phyloP scores from a whole-genome alignment of 1,140 invertebrate genomes.

The Caenorhabditis briggsae region DNA sequence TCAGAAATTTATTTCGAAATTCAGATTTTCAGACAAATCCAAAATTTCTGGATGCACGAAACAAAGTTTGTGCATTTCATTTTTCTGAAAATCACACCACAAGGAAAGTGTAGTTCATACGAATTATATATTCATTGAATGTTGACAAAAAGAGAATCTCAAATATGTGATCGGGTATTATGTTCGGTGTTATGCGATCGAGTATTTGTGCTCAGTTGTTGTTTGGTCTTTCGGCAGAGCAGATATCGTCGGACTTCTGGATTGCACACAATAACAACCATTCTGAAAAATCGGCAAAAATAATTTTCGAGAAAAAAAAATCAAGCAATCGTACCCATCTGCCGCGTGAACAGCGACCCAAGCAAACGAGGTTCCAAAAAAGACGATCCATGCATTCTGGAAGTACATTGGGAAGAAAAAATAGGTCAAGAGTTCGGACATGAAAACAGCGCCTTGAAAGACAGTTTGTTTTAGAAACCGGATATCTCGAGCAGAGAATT shows the following conservation, averaged over 20 bases:
- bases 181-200: too few species aligned
- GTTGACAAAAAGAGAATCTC: too few species aligned
- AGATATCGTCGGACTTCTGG: not conserved
- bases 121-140: too few species aligned
- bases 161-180: too few species aligned
- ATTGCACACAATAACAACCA: not conserved
- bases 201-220: not conserved
- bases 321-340: not conserved
- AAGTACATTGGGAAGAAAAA: conserved; percentile 2
- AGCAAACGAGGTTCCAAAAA: not conserved
- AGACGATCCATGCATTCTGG: not conserved
- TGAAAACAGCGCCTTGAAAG: not conserved
- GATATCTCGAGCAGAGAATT: not conserved
- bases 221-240: not conserved
- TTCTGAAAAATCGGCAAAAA: not conserved
- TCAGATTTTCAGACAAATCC: too few species aligned
- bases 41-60: too few species aligned
- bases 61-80: too few species aligned
- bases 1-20: too few species aligned
- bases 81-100: too few species aligned
- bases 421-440: not conserved
- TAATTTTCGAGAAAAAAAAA: not conserved
- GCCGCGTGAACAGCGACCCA: conserved; percentile 9
- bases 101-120: too few species aligned
- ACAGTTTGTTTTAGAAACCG: conserved; percentile 6